Conservation (phyloP, 2,797 vertebrate species). For the Erithacus rubecula region DNA sequence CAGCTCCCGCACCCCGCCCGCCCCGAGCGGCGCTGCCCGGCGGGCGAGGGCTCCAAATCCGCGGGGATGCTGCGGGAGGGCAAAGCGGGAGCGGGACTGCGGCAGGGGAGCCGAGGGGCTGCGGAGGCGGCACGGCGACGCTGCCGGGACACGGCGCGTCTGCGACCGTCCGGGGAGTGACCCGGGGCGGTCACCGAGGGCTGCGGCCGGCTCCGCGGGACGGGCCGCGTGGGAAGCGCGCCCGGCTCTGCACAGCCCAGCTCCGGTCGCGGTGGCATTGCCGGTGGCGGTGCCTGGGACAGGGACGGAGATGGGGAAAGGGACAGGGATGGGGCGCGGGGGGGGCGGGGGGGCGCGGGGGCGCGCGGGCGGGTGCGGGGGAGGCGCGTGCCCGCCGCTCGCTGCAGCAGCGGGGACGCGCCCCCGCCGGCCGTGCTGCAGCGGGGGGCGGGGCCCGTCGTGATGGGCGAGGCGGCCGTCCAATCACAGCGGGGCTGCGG, state of each 20-base stretch:
- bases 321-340: no score
- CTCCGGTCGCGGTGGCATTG: background rate
- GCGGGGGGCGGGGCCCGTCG: background rate
- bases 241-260: background rate
- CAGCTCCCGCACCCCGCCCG: background rate
- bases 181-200: background rate
- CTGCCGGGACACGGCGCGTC: background rate
- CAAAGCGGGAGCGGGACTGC: background rate
- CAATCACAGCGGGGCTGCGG: background rate
- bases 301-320: no score
- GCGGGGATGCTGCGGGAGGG: rapidly evolving
- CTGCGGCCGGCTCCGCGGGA: background rate
- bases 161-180: background rate
- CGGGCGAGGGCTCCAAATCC: background rate
- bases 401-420: background rate
- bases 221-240: background rate
- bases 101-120: background rate
- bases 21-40: background rate
- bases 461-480: rapidly evolving
- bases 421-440: background rate
- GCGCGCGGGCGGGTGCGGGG: background rate
- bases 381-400: no score
- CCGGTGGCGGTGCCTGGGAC: background rate
- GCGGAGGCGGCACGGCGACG: background rate
- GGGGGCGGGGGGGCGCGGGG: background rate